Conservation (phyloP, 2,888 invertebrate genomes). For the Aspidiotus destructor region DNA sequence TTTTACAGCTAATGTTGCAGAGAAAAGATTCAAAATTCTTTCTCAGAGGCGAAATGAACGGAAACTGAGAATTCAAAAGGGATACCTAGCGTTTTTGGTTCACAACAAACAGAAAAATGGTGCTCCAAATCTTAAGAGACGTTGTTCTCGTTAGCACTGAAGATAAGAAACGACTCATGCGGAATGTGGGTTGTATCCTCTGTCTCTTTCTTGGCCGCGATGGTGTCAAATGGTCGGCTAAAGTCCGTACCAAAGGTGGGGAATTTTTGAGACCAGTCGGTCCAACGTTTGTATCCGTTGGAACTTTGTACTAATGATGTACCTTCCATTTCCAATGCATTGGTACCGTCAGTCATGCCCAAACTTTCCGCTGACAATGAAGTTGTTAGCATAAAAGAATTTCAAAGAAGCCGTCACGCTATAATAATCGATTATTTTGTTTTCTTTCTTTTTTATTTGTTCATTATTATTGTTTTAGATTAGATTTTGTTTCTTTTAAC, state of each 20-base stretch:
- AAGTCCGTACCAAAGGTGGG: no score
- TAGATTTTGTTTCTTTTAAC: not conserved
- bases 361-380: not conserved
- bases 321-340: no score
- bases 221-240: no score
- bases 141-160: not conserved
- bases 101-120: not conserved
- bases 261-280: no score
- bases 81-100: not conserved
- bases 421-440: not conserved
- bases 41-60: not conserved
- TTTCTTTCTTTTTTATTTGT: not conserved
- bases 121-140: not conserved
- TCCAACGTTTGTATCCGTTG: no score
- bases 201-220: no score
- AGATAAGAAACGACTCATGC: not conserved
- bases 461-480: not conserved
- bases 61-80: not conserved
- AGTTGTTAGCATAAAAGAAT: not conserved
- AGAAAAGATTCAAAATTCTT: not conserved
- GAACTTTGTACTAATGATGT: no score
- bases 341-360: no score
- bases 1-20: not conserved
- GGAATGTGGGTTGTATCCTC: not conserved
- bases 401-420: not conserved